Evolutionary conservation across 2,113 vertebrate genomes (phyloP).

Genomic region (Seriola dumerili): DNA sequence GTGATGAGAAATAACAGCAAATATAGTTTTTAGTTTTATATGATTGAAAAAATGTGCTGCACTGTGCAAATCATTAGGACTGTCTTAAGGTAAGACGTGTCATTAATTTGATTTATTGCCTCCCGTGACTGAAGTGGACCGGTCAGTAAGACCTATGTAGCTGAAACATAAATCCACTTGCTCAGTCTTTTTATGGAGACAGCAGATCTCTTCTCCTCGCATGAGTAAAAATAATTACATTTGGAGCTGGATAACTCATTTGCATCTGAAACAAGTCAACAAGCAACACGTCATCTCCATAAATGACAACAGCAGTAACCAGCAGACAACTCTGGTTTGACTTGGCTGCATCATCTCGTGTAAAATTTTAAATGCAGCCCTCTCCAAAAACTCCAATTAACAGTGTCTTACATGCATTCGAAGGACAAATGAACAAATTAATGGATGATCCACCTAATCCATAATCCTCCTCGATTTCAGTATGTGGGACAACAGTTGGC

Average conservation of each 20-base stretch:
- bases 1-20: background rate
- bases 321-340: slow-evolving; percentile 6
- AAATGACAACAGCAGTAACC: background rate
- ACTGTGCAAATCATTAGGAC: background rate
- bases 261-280: background rate
- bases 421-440: slow-evolving; percentile 32
- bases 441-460: slow-evolving; percentile 56
- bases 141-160: background rate
- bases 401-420: slow-evolving; percentile 21
- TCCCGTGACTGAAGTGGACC: slow-evolving; percentile 10
- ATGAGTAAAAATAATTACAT: background rate
- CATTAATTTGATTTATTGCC: slow-evolving; percentile 31
- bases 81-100: slow-evolving; percentile 21
- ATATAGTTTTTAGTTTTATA: background rate
- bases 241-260: background rate
- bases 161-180: slow-evolving; percentile 18
- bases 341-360: background rate
- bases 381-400: slow-evolving; percentile 25
- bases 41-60: background rate
- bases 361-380: background rate
- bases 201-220: background rate
- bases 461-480: slow-evolving; percentile 50
- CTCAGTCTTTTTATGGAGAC: background rate
- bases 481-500: slow-evolving; percentile 24
- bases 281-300: background rate